Evolutionary conservation across 2,888 invertebrate genomes (phyloP).

Genomic region (Gastracanthus pulcherrimus): DNA sequence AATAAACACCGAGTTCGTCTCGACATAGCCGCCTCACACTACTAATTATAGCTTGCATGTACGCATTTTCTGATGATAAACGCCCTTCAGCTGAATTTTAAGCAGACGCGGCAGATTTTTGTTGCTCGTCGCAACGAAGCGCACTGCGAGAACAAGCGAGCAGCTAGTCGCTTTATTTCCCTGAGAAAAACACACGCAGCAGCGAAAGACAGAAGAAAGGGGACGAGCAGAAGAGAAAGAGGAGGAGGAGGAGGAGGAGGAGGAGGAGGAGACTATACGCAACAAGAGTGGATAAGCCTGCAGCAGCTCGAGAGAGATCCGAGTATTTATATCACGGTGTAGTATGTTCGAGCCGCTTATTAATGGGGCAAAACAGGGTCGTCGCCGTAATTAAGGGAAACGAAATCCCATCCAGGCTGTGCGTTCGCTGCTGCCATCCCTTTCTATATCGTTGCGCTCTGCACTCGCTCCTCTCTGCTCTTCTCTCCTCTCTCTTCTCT

Average conservation of each 20-base stretch:
- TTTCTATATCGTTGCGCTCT: constrained; percentile 35
- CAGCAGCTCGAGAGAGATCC: constrained; percentile 61
- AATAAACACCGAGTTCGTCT: not conserved
- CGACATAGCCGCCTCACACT: not conserved
- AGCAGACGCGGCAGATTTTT: not conserved
- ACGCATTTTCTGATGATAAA: too few species aligned
- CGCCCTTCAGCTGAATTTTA: not conserved
- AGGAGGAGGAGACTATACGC: not conserved
- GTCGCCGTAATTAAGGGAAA: constrained; percentile 72
- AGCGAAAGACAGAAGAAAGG: not conserved
- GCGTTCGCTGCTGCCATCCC: too few species aligned
- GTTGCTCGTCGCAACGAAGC: not conserved
- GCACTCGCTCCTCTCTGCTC: constrained; percentile 9
- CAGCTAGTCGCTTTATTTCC: not conserved
- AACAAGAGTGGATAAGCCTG: constrained; percentile 48
- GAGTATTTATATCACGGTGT: constrained; percentile 72
- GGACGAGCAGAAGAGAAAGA: too few species aligned
- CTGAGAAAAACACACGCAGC: not conserved
- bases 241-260: not conserved
- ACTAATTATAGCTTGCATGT: not conserved
- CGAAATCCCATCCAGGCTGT: constrained; percentile 65
- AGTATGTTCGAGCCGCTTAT: constrained; percentile 74
- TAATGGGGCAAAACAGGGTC: constrained; percentile 71
- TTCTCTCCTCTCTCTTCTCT: too few species aligned
- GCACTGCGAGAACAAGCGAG: not conserved